Conservation (phyloP, 2,888 invertebrate species). For the Mimumesa dahlbomi region DNA sequence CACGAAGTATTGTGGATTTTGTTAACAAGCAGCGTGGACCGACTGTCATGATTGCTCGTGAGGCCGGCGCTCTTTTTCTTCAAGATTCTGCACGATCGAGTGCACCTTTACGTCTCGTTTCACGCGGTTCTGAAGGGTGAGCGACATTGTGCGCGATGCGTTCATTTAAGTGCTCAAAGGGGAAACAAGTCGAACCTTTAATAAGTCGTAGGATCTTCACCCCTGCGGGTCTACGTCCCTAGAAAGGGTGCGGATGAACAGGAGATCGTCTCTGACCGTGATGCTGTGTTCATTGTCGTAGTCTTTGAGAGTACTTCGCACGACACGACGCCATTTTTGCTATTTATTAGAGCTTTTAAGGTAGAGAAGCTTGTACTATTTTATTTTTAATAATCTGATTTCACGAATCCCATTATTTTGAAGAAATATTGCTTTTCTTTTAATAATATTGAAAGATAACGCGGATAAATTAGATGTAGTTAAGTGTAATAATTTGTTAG, state of each 20-base stretch:
- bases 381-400: too few relatives aligned
- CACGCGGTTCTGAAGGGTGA: constrained; percentile 51
- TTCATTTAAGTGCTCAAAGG: constrained; percentile 56
- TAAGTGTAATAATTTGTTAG: too few relatives aligned
- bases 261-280: constrained; percentile 20
- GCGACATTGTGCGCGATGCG: constrained; percentile 46
- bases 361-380: too few relatives aligned
- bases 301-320: too few relatives aligned
- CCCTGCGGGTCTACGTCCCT: constrained; percentile 30
- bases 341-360: too few relatives aligned
- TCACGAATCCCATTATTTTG: too few relatives aligned
- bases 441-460: too few relatives aligned
- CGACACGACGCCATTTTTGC: not conserved
- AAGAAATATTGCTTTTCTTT: too few relatives aligned
- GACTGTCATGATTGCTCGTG: constrained; percentile 4
- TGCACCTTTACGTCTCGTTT: constrained; percentile 55
- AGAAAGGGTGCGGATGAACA: constrained; percentile 42
- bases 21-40: not conserved
- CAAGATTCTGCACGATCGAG: constrained; percentile 53
- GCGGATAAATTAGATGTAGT: too few relatives aligned
- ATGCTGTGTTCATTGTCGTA: constrained; percentile 18
- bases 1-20: too few relatives aligned
- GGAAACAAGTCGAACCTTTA: constrained; percentile 52
- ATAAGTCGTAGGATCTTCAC: constrained; percentile 50
- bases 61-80: constrained; percentile 22